These are phyloP conservation scores for Drosophila picticornis DNA, from an alignment of 2,888 invertebrate genomes.

Conservation along the genomic window DNA sequence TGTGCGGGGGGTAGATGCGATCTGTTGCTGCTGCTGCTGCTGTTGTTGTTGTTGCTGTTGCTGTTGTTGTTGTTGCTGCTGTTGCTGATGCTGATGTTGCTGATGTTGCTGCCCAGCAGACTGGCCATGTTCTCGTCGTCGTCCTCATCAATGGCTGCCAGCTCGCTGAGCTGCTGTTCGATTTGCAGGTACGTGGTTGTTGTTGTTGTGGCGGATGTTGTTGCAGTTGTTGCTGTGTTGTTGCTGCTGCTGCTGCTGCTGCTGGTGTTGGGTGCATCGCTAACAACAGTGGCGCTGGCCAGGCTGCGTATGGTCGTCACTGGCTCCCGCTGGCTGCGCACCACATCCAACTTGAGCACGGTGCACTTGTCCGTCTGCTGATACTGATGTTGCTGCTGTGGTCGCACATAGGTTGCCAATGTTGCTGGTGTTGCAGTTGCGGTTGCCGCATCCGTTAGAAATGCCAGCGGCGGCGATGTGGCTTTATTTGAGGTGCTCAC, in stretches of 20 bases:
- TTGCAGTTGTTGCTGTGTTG: background rate
- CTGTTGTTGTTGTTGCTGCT: constrained; percentile 12
- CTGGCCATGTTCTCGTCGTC: constrained; percentile 64
- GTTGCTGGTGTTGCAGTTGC: constrained; percentile 17
- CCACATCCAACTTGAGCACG: constrained; percentile 80
- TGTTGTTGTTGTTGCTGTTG: constrained; percentile 21
- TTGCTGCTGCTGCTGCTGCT: background rate
- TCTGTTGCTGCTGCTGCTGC: constrained; percentile 19
- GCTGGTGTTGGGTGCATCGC: constrained; percentile 16
- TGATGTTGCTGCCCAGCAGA: constrained; percentile 46
- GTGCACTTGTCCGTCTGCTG: constrained; percentile 85
- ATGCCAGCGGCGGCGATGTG: constrained; percentile 81
- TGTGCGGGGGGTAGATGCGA: constrained; percentile 40
- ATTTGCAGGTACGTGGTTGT: constrained; percentile 72
- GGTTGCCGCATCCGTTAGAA: constrained; percentile 53
- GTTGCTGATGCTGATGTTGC: constrained; percentile 9
- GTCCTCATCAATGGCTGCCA: constrained; percentile 63
- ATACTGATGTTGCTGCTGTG: constrained; percentile 84
- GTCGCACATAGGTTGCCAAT: constrained; percentile 63
- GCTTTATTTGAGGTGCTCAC: constrained; percentile 80
- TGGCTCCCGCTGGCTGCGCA: constrained; percentile 62
- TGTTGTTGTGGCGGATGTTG: constrained; percentile 29
- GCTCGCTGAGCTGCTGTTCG: constrained; percentile 71
- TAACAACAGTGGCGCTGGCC: constrained; percentile 30
- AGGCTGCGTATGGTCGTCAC: constrained; percentile 53